Evolutionary conservation across 2,888 invertebrate species (phyloP).

Genomic region (Argyresthia albistria): DNA sequence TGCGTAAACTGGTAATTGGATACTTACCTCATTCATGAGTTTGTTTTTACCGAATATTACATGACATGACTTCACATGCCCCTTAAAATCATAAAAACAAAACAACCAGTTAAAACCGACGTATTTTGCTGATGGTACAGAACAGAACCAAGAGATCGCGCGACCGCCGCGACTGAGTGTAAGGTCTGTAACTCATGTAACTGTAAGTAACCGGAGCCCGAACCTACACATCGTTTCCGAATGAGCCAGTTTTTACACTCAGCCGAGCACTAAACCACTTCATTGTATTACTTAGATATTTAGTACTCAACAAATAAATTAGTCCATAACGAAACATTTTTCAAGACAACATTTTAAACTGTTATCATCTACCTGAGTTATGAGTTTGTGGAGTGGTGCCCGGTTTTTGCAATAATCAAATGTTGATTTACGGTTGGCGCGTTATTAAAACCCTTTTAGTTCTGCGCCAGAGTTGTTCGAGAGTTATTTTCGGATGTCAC

Average conservation of each 20-base stretch:
- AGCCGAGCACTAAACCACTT: conserved; percentile 38
- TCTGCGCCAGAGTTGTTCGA: conserved; percentile 16
- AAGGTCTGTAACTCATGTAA: no score
- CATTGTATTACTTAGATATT: conserved; percentile 56
- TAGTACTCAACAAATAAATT: conserved; percentile 50
- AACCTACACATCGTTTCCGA: conserved; percentile 26
- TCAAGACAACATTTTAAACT: conserved; percentile 43
- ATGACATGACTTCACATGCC: background rate
- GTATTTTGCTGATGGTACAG: conserved; percentile 17
- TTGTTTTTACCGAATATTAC: no score
- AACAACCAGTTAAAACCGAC: background rate
- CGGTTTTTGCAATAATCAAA: conserved; percentile 52
- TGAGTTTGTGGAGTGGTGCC: conserved; percentile 18
- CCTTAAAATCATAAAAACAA: background rate
- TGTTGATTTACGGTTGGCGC: conserved; percentile 51
- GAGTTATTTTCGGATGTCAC: conserved; percentile 19
- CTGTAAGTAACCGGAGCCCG: conserved; percentile 12
- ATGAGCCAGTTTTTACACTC: conserved; percentile 27
- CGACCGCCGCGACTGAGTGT: no score
- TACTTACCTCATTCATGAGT: no score
- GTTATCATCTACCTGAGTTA: conserved; percentile 32
- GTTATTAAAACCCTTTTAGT: conserved; percentile 48
- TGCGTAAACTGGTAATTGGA: no score
- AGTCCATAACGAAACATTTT: conserved; percentile 37
- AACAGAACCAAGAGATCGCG: background rate